These are phyloP conservation scores for Scrobipalpa costella DNA, from an alignment of 2,888 invertebrate species.

Conservation along the genomic window DNA sequence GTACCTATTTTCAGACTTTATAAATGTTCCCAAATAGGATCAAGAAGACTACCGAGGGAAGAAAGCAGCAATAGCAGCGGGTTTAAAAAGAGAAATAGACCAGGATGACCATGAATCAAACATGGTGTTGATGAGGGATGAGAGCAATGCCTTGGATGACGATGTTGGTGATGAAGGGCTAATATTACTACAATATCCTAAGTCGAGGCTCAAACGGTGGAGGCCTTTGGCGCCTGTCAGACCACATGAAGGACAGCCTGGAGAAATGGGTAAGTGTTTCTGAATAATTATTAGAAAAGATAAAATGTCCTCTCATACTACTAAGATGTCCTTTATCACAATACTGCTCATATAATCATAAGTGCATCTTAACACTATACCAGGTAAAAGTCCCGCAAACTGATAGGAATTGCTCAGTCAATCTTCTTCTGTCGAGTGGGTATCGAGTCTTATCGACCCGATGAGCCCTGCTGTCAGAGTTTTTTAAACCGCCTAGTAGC, in stretches of 20 bases:
- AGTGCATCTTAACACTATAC: no score
- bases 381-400: no score
- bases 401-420: no score
- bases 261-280: conserved; percentile 89
- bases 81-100: conserved; percentile 54
- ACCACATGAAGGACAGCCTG: conserved; percentile 83
- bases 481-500: no score
- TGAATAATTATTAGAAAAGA: no score
- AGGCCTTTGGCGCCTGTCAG: conserved; percentile 85
- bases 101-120: conserved; percentile 67
- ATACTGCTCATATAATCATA: no score
- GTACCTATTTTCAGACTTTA: background rate
- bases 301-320: no score
- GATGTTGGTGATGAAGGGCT: conserved; percentile 64
- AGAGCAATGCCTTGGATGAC: conserved; percentile 56
- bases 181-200: conserved; percentile 58
- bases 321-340: no score
- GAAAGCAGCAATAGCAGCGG: conserved; percentile 73
- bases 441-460: no score
- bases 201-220: conserved; percentile 84
- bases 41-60: conserved; percentile 60
- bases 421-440: no score
- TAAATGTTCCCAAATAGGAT: conserved; percentile 9
- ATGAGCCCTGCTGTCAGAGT: no score
- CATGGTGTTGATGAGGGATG: conserved; percentile 46